Percentiles rank a stretch among this genome's conserved stretches.
phyloP scores from a whole-genome alignment of 1,140 invertebrate species.

The Latrodectus geometricus region DNA sequence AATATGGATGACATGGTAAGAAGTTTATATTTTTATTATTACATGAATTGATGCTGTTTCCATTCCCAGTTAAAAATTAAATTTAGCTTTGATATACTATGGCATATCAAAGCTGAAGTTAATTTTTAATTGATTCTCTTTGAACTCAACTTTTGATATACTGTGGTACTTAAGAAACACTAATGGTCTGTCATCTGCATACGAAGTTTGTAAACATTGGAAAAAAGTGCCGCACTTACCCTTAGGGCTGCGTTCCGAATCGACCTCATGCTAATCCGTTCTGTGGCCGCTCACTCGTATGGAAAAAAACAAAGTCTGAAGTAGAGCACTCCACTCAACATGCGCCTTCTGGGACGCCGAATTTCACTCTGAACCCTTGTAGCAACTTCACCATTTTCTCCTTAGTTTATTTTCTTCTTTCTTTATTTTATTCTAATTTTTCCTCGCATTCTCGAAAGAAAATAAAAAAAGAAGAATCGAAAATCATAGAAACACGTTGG shows the following conservation, averaged over 20 bases:
- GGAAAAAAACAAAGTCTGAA: slow-evolving; percentile 10
- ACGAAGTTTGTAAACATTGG: no score
- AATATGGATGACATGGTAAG: no score
- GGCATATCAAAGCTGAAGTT: no score
- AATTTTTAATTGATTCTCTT: no score
- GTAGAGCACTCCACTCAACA: slow-evolving; percentile 37
- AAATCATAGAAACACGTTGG: slow-evolving; percentile 41
- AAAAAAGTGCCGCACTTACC: slow-evolving; percentile 5
- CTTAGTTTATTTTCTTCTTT: slow-evolving; percentile 28
- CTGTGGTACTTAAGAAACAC: no score
- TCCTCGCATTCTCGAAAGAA: not conserved
- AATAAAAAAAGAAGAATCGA: not conserved
- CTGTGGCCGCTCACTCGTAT: not conserved
- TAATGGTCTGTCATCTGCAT: no score
- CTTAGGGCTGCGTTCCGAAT: slow-evolving; percentile 18
- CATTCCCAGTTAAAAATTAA: no score
- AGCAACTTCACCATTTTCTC: not conserved
- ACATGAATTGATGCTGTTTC: no score
- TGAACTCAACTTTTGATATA: no score
- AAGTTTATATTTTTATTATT: no score
- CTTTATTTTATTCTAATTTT: slow-evolving; percentile 9
- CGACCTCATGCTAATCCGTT: slow-evolving; percentile 46
- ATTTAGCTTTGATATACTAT: no score
- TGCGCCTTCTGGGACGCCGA: slow-evolving; percentile 20
- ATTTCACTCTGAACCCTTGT: not conserved